phyloP scores from a whole-genome alignment of 2,888 invertebrate genomes.

The Macrosoma leucophasiata region DNA sequence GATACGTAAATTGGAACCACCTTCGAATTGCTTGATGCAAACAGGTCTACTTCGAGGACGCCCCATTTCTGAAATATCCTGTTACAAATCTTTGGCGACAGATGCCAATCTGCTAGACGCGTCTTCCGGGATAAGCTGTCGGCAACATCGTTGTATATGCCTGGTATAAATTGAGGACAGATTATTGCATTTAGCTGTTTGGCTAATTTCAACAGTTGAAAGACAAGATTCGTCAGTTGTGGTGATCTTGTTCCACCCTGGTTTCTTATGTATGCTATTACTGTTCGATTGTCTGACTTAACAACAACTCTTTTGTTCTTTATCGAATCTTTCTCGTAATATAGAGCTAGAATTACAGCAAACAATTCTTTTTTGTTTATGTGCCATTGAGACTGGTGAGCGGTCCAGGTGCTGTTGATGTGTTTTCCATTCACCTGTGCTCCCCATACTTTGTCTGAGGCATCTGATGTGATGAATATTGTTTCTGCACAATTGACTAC shows the following conservation, averaged over 20 bases:
- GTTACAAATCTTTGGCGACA: not conserved
- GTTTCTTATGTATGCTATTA: constrained; percentile 22
- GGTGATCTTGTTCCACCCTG: constrained; percentile 25
- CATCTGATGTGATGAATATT: constrained; percentile 17
- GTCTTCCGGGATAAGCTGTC: constrained; percentile 20
- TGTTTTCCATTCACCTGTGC: constrained; percentile 9
- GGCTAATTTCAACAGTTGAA: constrained; percentile 3
- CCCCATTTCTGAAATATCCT: constrained; percentile 16
- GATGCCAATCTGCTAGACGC: constrained; percentile 12
- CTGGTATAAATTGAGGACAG: constrained; percentile 16
- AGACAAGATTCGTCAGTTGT: constrained; percentile 11
- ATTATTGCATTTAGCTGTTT: constrained; percentile 2
- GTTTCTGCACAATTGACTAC: not conserved
- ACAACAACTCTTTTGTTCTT: constrained; percentile 7
- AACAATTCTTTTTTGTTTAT: constrained; percentile 22
- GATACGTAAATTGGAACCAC: constrained; percentile 17
- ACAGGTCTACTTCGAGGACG: constrained; percentile 12
- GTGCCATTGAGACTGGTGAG: constrained; percentile 17
- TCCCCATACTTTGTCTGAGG: constrained; percentile 21
- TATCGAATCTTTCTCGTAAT: not conserved
- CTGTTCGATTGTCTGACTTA: constrained; percentile 25
- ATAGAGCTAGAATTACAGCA: not conserved
- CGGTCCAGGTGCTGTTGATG: constrained; percentile 12
- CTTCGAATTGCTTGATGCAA: constrained; percentile 13
- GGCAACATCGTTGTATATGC: constrained; percentile 18